These are phyloP conservation scores for Erpetoichthys calabaricus DNA, from an alignment of 2,797 vertebrate species.

Conservation along the genomic window DNA sequence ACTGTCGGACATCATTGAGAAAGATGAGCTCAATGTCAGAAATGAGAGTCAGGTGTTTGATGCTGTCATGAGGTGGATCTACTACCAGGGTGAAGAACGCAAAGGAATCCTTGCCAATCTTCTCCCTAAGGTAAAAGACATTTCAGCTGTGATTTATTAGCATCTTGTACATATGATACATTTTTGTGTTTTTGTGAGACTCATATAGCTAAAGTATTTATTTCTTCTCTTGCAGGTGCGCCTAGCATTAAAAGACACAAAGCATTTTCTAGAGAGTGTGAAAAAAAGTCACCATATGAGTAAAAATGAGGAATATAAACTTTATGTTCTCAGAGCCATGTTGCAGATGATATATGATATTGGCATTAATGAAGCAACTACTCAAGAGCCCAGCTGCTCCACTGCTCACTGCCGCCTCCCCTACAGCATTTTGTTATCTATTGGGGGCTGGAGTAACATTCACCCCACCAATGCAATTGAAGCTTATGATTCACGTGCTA, in stretches of 20 bases:
- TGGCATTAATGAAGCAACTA: constrained; percentile 12
- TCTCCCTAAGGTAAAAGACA: constrained; percentile 43
- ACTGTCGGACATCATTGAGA: constrained; percentile 42
- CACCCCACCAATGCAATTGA: constrained; percentile 54
- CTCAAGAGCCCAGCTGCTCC: constrained; percentile 15
- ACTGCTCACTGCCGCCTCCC: constrained; percentile 55
- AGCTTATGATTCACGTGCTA: constrained; percentile 42
- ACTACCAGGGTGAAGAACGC: constrained; percentile 32
- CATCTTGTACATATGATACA: too few relatives aligned
- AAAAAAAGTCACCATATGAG: constrained; percentile 43
- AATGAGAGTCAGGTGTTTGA: constrained; percentile 48
- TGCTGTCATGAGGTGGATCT: constrained; percentile 50
- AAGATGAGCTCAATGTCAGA: constrained; percentile 54
- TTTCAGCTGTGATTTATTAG: too few relatives aligned
- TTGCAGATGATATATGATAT: constrained; percentile 16
- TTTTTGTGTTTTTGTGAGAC: too few relatives aligned
- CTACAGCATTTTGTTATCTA: constrained; percentile 50
- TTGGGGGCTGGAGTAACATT: constrained; percentile 55
- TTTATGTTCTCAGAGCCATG: constrained; percentile 29
- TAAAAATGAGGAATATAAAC: constrained; percentile 36
- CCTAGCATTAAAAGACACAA: constrained; percentile 36
- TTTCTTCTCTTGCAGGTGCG: constrained; percentile 34
- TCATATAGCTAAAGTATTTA: too few relatives aligned
- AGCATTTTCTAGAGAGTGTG: constrained; percentile 50
- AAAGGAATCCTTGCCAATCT: constrained; percentile 38